Base-by-base conservation (phyloP, 2,797 vertebrate species). In the Microctenopoma lineatum region DNA sequence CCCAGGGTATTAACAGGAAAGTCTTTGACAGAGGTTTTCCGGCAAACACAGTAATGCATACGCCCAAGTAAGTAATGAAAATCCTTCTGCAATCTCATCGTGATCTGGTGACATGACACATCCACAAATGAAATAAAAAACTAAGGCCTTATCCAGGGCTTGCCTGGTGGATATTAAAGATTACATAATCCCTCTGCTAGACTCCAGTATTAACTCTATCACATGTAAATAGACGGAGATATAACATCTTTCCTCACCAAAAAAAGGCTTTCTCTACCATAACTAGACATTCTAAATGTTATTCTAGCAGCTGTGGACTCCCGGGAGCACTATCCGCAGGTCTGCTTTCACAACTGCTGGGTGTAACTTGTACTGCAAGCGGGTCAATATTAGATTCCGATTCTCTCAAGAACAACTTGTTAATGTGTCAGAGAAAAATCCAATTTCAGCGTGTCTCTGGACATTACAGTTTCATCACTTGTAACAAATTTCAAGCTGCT, bases 221-320 rank as follows among this genome's bases (percentile, higher is more conserved):
- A 77, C 84, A 87, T 79, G 59, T 79, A 83, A 88, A 87, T 84
- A 61, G 44, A 54, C 47, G 45, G 48, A 70, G 61, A 76, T 73
- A 86, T 86, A 45, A 64, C 4, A 71, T 71, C 84, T 83, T 75
- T 55, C 46, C 66, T 83, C 47, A 7, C 5, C 4, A 63, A 66
- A 70, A 66, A 65, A 77, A 73, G 73, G 61, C 47, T 51, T 75
- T 75, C 60, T 77, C 52, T 67, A 77, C 76, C 67, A 79, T 81
- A 81, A 85, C 90, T 84, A 85, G 81, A 54, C 72, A 71, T 72
- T 75, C 67, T 64, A 84, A 89, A 90, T 91, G 86, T 92, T 87
- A 87, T 84, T 76, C 7, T 38, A 71, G 85, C 70, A 76, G 70
- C 76, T 58, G 70, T 68, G 77, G 52, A 38, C 44, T 53, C 87